These are phyloP conservation scores for Enteromius viviparus DNA, from an alignment of 2,797 vertebrate species.

Conservation along the genomic window DNA sequence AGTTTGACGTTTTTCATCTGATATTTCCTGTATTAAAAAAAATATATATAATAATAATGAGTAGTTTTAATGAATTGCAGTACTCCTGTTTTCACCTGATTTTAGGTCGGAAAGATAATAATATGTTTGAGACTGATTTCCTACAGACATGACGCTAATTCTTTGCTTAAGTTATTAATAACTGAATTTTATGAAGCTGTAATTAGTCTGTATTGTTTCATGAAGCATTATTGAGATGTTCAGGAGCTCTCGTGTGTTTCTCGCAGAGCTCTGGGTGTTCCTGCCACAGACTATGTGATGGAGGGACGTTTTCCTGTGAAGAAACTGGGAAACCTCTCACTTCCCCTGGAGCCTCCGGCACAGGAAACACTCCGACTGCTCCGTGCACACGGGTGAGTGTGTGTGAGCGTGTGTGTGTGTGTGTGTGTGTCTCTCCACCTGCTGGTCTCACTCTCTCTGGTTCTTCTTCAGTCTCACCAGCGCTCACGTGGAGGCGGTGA, in stretches of 20 bases:
- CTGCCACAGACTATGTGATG: constrained; percentile 86
- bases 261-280: constrained; percentile 80
- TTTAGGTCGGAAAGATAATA: no score
- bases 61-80: no score
- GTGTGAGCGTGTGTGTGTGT: not conserved
- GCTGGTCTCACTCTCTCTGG: not conserved
- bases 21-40: no score
- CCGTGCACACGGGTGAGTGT: constrained; percentile 70
- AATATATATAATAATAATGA: no score
- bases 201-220: accelerated
- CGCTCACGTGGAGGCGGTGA: constrained; percentile 52
- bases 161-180: no score
- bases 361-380: constrained; percentile 77
- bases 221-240: not conserved
- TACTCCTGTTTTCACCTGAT: no score
- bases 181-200: no score
- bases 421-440: not conserved
- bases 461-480: constrained; percentile 61
- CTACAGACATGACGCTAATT: no score
- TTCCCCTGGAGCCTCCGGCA: constrained; percentile 81
- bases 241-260: not conserved
- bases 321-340: constrained; percentile 80
- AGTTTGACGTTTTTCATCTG: no score
- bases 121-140: no score
- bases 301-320: constrained; percentile 81